Percentiles rank a stretch among this genome's conserved stretches.
Evolutionary conservation across 2,797 vertebrate genomes (phyloP).

Genomic region (Alca torda): DNA sequence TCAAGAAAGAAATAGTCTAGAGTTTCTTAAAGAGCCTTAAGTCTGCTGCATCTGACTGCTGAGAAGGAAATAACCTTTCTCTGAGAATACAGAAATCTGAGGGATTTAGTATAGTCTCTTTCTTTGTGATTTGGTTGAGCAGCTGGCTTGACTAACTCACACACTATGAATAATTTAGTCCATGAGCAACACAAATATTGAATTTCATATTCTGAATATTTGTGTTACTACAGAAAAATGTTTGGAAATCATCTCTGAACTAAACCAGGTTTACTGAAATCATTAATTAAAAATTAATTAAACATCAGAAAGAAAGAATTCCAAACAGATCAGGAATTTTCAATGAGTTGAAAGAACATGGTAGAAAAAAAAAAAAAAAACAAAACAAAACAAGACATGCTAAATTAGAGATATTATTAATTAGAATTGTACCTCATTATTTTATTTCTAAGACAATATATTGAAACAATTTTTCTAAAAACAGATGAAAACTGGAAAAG

Average conservation of each 20-base stretch:
- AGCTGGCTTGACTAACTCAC: background rate
- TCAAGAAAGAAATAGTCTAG: background rate
- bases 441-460: background rate
- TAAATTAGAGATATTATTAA: background rate
- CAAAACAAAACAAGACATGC: accelerated
- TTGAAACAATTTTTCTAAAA: background rate
- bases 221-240: background rate
- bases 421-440: background rate
- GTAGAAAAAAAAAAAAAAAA: background rate
- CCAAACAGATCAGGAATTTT: background rate
- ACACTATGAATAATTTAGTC: background rate
- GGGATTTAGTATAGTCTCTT: background rate
- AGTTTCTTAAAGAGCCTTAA: background rate
- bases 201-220: background rate
- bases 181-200: background rate
- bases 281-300: background rate
- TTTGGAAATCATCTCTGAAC: background rate
- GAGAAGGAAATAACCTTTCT: background rate
- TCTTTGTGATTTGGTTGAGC: background rate
- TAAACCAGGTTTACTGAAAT: background rate
- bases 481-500: background rate
- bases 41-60: background rate
- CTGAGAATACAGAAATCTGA: background rate
- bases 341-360: background rate
- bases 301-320: background rate